Conservation (phyloP, 2,113 vertebrate genomes). For the Apaloderma vittatum region DNA sequence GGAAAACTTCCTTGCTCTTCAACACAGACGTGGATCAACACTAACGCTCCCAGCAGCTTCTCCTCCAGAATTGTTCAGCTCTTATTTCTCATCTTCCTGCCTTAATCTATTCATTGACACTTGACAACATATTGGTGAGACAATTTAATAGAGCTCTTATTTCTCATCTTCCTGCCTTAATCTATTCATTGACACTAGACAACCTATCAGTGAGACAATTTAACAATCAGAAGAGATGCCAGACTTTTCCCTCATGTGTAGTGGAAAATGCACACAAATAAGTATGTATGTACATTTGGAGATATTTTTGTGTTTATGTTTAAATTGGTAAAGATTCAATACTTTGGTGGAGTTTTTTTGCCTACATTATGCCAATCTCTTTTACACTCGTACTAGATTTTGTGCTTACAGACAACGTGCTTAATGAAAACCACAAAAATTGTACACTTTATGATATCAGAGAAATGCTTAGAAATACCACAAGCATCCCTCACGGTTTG, state of each 20-base stretch:
- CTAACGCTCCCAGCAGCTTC: background rate
- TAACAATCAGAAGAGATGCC: background rate
- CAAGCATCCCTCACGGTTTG: background rate
- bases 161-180: background rate
- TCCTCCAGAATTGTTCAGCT: background rate
- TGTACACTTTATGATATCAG: background rate
- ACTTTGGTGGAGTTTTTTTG: background rate
- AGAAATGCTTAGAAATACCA: background rate
- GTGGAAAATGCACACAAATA: background rate
- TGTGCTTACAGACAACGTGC: background rate
- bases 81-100: background rate
- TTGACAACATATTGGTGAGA: background rate
- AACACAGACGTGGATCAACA: background rate
- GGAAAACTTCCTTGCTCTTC: background rate
- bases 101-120: background rate
- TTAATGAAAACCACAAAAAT: background rate
- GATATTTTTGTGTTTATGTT: background rate
- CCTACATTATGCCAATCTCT: background rate
- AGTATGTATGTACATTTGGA: accelerated
- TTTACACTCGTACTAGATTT: background rate
- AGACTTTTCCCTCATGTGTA: background rate
- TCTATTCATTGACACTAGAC: background rate
- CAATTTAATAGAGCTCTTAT: background rate
- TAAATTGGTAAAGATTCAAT: background rate
- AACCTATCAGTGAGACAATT: background rate